Base-by-base conservation (phyloP, 2,888 invertebrate species). In the Cistogaster globosa region DNA sequence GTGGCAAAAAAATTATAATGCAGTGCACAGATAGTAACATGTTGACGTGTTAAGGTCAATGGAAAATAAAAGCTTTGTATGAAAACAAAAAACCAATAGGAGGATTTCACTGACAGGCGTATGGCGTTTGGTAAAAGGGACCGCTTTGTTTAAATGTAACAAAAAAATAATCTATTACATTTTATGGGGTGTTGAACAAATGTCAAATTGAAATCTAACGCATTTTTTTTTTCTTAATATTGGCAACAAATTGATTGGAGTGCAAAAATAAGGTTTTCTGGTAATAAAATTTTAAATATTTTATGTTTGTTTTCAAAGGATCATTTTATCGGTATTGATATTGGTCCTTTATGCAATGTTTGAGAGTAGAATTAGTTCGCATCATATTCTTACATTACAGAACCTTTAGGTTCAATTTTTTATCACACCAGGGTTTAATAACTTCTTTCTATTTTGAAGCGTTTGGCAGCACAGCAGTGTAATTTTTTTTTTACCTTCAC, bases 21-120 rank as follows among this genome's bases (percentile, higher is more conserved):
- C n/a, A 42, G 42, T 60, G 32, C 6, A 32, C 32, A 32, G 72
- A 42, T 58, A 32, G 32, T 42, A 58, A 69, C 36, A 67, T 65
- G 71, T 58, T 65, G 75, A 82, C 53, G 68, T 71, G 82, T 77
- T 71, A 65, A 77, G 82, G 82, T 83, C 82, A 83, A 57, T 68
- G 32, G 51, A 74, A 69, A 78, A 71, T 63, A 51, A 26, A 12
- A 57, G 16, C 22, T 18, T 32, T 32, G 32, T 32, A 32, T 8
- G 32, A 32, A 32, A 32, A 6, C 32, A 32, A 32, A 9, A 45
- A 60, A 32, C 16, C 22, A 74, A 80, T 51, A 74, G 72, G 48
- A 51, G 65, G 63, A 55, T 74, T 55, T 32, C 5, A 32, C 45
- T 68, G 67, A 74, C 71, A 71, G 62, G 45, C 38, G 26, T 18